Base-by-base conservation (phyloP, 2,888 invertebrate genomes). In the Gandaritis pyraliata region DNA sequence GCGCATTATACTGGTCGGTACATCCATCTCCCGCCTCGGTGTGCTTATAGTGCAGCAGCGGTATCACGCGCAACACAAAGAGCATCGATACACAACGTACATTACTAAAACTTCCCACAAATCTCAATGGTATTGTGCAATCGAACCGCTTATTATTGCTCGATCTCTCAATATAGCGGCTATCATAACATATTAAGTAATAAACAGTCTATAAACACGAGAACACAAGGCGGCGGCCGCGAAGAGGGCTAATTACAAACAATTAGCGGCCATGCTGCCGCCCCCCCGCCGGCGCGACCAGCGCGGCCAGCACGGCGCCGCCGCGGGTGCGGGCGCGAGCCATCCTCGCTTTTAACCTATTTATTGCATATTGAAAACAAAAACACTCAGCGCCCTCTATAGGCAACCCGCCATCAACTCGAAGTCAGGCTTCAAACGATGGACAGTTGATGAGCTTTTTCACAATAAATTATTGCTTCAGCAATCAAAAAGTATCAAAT, bases 301-400 rank as follows among this genome's bases (percentile, higher is more conserved):
- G 39, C 13, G 5, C 43, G 10, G 16, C 43, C 39, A 41, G 39
- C 39, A 68, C 69, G 15, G 69, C 67, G 71, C 70, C 71, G 74
- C 49, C n/a, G 18, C 51, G 48, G 23, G 2, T 4, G 23, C 23
- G 23, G 23, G 5, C 53, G 41, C 78, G 76, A 74, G 75, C 76
- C 72, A 75, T 62, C 73, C 73, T 78, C 74, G 68, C 81, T 82
- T 80, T 79, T 82, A 81, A 75, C 80, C 82, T 85, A 85, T 87
- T 87, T 87, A 88, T 85, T 87, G 85, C 85, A 85, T 88, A 88
- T 87, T 86, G 80, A 78, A 85, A 83, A 84, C 81, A 85, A 87
- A 83, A 84, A 81, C 73, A 75, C 70, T 73, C 76, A 75, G 77
- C 70, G 67, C 72, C 75, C 72, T 76, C 77, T 78, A 80, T 76